Conservation (phyloP, 2,888 invertebrate species). For the Cyclophora punctaria region DNA sequence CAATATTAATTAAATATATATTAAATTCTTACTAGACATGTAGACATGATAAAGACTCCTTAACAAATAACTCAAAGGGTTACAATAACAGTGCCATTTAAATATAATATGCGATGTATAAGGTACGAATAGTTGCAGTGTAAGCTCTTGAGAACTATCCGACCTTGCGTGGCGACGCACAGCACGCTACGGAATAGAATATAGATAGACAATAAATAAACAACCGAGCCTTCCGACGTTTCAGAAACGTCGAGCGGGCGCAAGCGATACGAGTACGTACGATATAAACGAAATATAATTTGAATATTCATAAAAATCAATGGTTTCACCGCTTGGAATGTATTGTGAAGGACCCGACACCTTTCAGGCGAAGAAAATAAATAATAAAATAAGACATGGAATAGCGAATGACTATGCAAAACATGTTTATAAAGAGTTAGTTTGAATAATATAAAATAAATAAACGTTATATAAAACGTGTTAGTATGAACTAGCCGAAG, state of each 20-base stretch:
- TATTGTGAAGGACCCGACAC: constrained; percentile 68
- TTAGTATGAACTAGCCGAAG: constrained; percentile 42
- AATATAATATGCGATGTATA: constrained; percentile 63
- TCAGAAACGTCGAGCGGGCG: constrained; percentile 38
- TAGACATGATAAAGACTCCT: constrained; percentile 72
- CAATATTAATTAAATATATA: constrained; percentile 65
- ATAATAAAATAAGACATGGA: constrained; percentile 29
- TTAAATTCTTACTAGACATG: constrained; percentile 71
- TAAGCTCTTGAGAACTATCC: constrained; percentile 54
- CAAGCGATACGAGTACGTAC: no score
- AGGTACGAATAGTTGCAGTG: constrained; percentile 57
- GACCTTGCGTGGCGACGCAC: constrained; percentile 15
- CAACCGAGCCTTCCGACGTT: constrained; percentile 28
- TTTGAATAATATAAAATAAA: constrained; percentile 28
- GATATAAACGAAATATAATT: constrained; percentile 14
- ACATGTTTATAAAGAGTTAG: constrained; percentile 31
- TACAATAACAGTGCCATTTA: constrained; percentile 68
- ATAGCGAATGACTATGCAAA: constrained; percentile 17
- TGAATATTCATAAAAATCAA: constrained; percentile 44
- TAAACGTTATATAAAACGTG: no score
- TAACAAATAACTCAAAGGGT: constrained; percentile 70
- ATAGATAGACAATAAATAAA: constrained; percentile 8
- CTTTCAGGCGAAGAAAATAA: constrained; percentile 65
- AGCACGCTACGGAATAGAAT: constrained; percentile 8
- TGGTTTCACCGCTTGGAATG: constrained; percentile 72